These are phyloP conservation scores for Petaurus breviceps DNA, from an alignment of 2,113 vertebrate genomes.

Conservation along the genomic window DNA sequence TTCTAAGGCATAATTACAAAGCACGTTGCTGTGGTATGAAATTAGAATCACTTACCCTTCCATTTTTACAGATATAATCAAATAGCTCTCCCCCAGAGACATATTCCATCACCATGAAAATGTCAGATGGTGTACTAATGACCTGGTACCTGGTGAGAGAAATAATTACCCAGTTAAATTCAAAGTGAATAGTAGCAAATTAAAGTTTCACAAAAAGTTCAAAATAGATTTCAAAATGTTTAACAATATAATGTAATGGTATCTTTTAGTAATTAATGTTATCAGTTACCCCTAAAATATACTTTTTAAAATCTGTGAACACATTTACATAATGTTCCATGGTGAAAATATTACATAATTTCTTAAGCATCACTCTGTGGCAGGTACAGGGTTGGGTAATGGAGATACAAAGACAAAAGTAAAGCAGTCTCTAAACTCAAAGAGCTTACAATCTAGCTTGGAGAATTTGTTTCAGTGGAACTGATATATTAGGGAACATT, in stretches of 20 bases:
- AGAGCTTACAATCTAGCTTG: background rate
- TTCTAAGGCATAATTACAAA: background rate
- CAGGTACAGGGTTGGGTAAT: background rate
- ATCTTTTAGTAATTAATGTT: background rate
- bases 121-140: slow-evolving; percentile 99
- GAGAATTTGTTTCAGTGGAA: background rate
- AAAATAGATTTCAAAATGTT: background rate
- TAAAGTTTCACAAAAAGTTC: background rate
- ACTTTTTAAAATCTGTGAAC: background rate
- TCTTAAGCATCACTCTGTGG: background rate
- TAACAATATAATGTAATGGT: background rate
- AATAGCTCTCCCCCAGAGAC: slow-evolving; percentile 99
- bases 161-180: slow-evolving; percentile 76
- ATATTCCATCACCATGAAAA: slow-evolving; percentile 99
- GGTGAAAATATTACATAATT: background rate
- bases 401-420: background rate
- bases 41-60: slow-evolving; percentile 90
- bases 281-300: background rate
- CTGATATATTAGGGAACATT: background rate
- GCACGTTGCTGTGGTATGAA: slow-evolving; percentile 45
- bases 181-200: background rate
- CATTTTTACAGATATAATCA: slow-evolving; percentile 99
- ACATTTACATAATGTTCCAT: background rate
- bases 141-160: slow-evolving; percentile 94
- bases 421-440: background rate